Evolutionary conservation across 2,113 vertebrate genomes (phyloP).

Genomic region (Chrysochloris asiatica): DNA sequence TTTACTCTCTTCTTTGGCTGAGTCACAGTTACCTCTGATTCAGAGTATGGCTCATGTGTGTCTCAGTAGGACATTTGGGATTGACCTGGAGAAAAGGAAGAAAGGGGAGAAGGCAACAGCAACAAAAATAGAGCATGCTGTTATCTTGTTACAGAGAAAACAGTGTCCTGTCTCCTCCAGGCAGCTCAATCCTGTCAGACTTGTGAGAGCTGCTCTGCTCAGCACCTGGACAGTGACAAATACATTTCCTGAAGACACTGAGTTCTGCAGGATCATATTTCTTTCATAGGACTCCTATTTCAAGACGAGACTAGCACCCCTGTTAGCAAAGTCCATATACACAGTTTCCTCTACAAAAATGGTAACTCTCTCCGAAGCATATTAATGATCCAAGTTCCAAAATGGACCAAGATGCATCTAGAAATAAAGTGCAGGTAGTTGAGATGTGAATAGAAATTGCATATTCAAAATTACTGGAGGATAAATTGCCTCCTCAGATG

Average conservation of each 20-base stretch:
- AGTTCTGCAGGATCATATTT: not conserved
- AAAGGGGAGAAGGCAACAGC: rapidly evolving
- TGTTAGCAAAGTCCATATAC: constrained; percentile 35
- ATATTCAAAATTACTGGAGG: not conserved
- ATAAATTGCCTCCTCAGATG: constrained; percentile 20
- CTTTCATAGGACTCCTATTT: not conserved
- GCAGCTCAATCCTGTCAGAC: not conserved
- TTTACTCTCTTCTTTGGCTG: not conserved
- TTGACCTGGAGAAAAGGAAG: rapidly evolving
- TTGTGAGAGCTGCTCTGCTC: rapidly evolving
- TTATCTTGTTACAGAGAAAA: constrained; percentile 51
- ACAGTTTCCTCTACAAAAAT: constrained; percentile 16
- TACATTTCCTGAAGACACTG: not conserved
- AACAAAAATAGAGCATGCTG: constrained; percentile 31
- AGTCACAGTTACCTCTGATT: not conserved
- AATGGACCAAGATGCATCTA: not conserved
- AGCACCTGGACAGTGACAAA: not conserved
- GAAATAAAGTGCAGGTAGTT: not conserved
- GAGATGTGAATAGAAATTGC: constrained; percentile 45
- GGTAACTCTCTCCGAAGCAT: not conserved
- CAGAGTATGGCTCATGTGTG: not conserved
- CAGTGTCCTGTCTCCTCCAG: not conserved
- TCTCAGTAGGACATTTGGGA: not conserved
- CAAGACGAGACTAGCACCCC: not conserved
- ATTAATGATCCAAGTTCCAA: constrained; percentile 30